A percentile compares a stretch with the other conserved stretches of the same genome.
Conservation (phyloP, 2,888 invertebrate species). For the Physocephala rufipes region DNA sequence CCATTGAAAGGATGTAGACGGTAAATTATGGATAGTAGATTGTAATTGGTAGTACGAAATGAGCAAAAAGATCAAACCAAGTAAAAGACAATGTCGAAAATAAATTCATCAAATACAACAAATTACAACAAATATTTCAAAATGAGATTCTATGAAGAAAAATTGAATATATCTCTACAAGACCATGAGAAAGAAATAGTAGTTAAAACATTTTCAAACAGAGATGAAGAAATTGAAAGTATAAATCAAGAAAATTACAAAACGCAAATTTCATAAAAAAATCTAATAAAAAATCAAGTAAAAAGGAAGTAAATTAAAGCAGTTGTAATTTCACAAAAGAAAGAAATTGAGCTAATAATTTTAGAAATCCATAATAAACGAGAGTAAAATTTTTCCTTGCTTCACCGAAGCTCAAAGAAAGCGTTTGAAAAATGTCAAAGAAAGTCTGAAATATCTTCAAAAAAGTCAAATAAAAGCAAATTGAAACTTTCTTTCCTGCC, state of each 20-base stretch:
- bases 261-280: neutral
- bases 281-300: neutral
- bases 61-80: constrained; percentile 10
- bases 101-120: neutral
- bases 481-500: too few species aligned
- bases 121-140: neutral
- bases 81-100: constrained; percentile 1
- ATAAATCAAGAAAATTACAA: neutral
- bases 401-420: too few species aligned
- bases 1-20: too few species aligned
- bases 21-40: too few species aligned
- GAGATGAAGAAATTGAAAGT: neutral
- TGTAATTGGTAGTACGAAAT: neutral
- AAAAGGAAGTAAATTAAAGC: too few species aligned
- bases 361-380: too few species aligned
- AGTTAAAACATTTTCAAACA: neutral
- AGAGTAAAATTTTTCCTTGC: too few species aligned
- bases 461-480: too few species aligned
- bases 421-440: too few species aligned
- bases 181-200: neutral
- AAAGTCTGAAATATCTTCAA: too few species aligned
- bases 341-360: too few species aligned
- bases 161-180: neutral
- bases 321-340: too few species aligned
- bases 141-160: neutral